Conservation (phyloP, 2,888 invertebrate genomes). For the Blastobasis adustella region DNA sequence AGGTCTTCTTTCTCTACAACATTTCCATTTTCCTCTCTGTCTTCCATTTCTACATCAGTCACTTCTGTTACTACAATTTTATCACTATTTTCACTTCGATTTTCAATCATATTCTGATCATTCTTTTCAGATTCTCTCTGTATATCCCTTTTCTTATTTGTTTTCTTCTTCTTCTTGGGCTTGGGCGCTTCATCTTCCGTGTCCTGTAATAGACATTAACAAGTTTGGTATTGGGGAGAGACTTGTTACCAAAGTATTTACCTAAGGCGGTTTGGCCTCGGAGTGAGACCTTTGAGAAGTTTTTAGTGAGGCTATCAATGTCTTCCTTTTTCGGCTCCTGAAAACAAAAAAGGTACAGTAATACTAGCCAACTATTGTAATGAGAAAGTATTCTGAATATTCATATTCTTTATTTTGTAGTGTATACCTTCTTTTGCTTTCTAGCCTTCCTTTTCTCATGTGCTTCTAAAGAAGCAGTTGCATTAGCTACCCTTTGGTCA, state of each 20-base stretch:
- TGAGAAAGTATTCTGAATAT: background rate
- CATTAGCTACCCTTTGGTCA: conserved; percentile 46
- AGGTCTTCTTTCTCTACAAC: conserved; percentile 33
- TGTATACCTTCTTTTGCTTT: conserved; percentile 49
- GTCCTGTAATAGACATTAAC: conserved; percentile 63
- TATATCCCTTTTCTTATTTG: conserved; percentile 14
- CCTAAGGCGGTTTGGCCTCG: conserved; percentile 65
- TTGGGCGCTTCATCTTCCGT: conserved; percentile 38
- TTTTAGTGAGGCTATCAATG: conserved; percentile 65
- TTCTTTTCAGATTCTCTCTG: conserved; percentile 14
- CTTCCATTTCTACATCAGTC: background rate
- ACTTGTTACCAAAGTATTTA: conserved; percentile 57
- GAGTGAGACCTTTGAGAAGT: conserved; percentile 68
- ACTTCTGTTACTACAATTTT: conserved; percentile 1
- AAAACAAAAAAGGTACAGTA: conserved; percentile 19
- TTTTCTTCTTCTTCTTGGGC: conserved; percentile 29
- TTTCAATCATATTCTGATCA: conserved; percentile 9
- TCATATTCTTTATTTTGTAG: too few relatives aligned
- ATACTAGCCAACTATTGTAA: too few relatives aligned
- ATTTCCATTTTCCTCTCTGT: conserved; percentile 3
- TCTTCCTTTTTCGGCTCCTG: conserved; percentile 54
- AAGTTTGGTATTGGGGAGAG: conserved; percentile 54
- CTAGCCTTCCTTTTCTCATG: conserved; percentile 51
- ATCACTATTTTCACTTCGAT: conserved; percentile 3
- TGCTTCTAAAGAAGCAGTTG: conserved; percentile 34